phyloP scores from a whole-genome alignment of 2,797 vertebrate genomes.

The Hipposideros larvatus region DNA sequence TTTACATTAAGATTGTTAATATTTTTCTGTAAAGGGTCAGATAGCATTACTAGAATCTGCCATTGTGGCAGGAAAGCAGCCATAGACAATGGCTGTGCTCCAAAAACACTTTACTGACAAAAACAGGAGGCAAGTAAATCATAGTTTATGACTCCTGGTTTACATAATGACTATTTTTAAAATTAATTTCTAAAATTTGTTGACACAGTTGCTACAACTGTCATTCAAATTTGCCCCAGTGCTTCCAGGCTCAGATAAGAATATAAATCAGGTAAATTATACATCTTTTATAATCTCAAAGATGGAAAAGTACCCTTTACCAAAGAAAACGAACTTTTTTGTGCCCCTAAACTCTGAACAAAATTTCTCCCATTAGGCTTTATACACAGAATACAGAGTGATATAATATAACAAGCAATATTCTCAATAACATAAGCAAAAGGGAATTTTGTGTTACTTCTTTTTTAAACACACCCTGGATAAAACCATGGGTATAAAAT shows the following conservation, averaged over 20 bases:
- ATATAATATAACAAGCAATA: background rate
- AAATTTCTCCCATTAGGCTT: constrained; percentile 15
- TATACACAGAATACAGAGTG: background rate
- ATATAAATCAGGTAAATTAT: constrained; percentile 14
- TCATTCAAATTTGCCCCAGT: background rate
- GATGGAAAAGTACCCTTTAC: background rate
- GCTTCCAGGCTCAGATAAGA: background rate
- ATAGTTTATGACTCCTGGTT: background rate
- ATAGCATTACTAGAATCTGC: background rate
- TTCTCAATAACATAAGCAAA: constrained; percentile 42
- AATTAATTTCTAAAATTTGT: constrained; percentile 49
- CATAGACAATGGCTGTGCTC: background rate
- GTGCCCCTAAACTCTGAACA: background rate
- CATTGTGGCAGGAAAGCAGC: background rate
- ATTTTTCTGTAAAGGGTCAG: constrained; percentile 13
- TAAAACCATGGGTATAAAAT: constrained; percentile 11
- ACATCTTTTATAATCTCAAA: constrained; percentile 7
- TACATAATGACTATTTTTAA: background rate
- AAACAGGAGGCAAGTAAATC: background rate
- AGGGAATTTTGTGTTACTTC: background rate
- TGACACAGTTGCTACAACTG: background rate
- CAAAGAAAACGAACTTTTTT: constrained; percentile 57
- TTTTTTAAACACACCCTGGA: constrained; percentile 35
- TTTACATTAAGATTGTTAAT: background rate
- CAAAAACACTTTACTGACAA: constrained; percentile 40